Evolutionary conservation across 1,140 invertebrate genomes (phyloP).

Genomic region (Pristionchus pacificus): DNA sequence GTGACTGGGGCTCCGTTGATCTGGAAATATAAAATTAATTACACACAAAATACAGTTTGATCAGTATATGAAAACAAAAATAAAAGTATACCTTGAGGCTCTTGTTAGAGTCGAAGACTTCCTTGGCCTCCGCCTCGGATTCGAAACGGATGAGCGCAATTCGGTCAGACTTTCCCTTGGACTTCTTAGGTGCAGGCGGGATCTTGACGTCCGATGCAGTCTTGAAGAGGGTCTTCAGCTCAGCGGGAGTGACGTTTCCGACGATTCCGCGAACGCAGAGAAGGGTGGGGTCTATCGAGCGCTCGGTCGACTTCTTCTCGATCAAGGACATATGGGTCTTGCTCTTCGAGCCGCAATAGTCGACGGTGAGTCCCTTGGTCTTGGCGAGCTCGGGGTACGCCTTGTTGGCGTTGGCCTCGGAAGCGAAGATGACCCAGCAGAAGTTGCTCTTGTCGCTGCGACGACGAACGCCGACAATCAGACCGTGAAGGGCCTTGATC

Average conservation of each 20-base stretch:
- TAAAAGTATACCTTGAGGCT: constrained; percentile 22
- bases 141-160: constrained; percentile 18
- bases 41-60: no score
- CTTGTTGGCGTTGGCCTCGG: constrained; percentile 28
- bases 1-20: constrained; percentile 14
- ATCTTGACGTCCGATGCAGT: constrained; percentile 19
- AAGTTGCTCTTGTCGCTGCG: constrained; percentile 15
- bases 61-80: no score
- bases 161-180: not conserved
- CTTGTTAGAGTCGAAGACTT: constrained; percentile 23
- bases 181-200: constrained; percentile 4
- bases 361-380: constrained; percentile 20
- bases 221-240: constrained; percentile 26
- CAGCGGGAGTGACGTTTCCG: constrained; percentile 6
- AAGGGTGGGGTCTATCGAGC: constrained; percentile 27
- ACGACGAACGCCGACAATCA: constrained; percentile 26
- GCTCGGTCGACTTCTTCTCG: constrained; percentile 1
- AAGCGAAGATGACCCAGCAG: constrained; percentile 30
- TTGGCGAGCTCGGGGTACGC: constrained; percentile 24
- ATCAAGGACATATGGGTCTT: not conserved
- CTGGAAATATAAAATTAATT: no score
- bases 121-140: constrained; percentile 19
- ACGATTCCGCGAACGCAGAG: constrained; percentile 24
- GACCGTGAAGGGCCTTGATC: constrained; percentile 16
- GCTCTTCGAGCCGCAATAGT: constrained; percentile 30